Conservation (phyloP, 2,888 invertebrate species). For the Rhingia rostrata region DNA sequence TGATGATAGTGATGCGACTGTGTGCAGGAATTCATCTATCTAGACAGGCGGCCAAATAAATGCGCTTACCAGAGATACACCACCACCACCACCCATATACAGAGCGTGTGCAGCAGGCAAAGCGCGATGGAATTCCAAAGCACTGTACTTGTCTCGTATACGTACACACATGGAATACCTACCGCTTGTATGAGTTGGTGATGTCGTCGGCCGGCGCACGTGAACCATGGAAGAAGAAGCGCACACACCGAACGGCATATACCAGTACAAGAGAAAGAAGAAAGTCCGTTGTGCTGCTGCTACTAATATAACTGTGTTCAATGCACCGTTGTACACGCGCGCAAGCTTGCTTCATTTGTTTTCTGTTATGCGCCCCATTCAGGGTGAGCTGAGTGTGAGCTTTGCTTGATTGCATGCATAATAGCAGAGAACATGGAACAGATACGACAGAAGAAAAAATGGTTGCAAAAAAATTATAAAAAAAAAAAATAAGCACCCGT, state of each 20-base stretch:
- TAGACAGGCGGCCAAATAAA: slow-evolving; percentile 24
- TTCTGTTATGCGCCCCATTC: slow-evolving; percentile 74
- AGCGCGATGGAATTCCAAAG: slow-evolving; percentile 59
- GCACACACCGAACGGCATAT: slow-evolving; percentile 18
- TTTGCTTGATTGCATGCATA: slow-evolving; percentile 74
- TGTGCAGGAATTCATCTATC: slow-evolving; percentile 60
- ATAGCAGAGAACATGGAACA: slow-evolving; percentile 59
- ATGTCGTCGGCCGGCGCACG: slow-evolving; percentile 74
- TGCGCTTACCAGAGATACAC: slow-evolving; percentile 8
- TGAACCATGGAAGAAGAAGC: slow-evolving; percentile 64
- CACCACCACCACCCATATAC: slow-evolving; percentile 1
- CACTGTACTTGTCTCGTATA: slow-evolving; percentile 7
- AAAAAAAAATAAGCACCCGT: slow-evolving; percentile 32
- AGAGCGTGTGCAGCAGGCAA: not conserved
- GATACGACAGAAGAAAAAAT: slow-evolving; percentile 4
- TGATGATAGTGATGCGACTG: slow-evolving; percentile 61
- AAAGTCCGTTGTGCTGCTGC: slow-evolving; percentile 63
- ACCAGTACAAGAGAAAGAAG: slow-evolving; percentile 67
- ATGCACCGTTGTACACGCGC: slow-evolving; percentile 75
- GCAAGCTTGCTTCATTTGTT: slow-evolving; percentile 75
- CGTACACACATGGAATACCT: not conserved
- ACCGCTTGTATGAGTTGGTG: slow-evolving; percentile 20
- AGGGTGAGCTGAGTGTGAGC: slow-evolving; percentile 62
- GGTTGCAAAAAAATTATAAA: not conserved
- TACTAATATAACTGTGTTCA: slow-evolving; percentile 73